These are phyloP conservation scores for Virgularia gustaviana DNA, from an alignment of 92 coral and sea anemone species.

Conservation along the genomic window DNA sequence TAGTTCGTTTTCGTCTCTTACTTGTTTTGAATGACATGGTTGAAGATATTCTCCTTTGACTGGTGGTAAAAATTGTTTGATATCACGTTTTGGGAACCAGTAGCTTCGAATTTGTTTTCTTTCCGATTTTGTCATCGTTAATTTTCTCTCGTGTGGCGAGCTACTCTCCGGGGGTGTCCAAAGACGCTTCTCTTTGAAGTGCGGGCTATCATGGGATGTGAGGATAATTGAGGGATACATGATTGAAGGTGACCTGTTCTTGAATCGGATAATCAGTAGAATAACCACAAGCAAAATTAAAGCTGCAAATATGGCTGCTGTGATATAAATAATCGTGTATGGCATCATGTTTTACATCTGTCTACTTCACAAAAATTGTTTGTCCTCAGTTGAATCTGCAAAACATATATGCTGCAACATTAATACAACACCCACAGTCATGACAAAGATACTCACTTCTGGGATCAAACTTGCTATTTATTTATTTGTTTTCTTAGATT, in stretches of 20 bases:
- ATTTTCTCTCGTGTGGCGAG: no score
- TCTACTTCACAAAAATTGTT: no score
- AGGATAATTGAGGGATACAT: constrained; percentile 35
- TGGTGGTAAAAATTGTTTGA: constrained; percentile 18
- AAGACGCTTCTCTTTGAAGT: constrained; percentile 30
- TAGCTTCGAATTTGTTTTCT: constrained; percentile 13
- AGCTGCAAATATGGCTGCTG: constrained; percentile 1
- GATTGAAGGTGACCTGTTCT: no score
- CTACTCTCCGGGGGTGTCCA: constrained; percentile 18
- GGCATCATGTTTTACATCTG: no score
- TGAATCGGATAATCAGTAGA: constrained; percentile 20
- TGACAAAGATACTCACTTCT: no score
- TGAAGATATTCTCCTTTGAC: constrained; percentile 28
- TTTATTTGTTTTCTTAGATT: no score
- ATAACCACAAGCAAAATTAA: neutral
- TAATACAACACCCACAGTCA: no score
- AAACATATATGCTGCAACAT: no score
- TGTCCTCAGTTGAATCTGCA: no score
- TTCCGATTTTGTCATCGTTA: no score
- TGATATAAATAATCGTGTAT: constrained; percentile 1
- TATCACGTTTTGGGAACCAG: constrained; percentile 38
- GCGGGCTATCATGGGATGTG: constrained; percentile 27
- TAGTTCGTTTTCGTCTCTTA: neutral
- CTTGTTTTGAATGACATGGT: constrained; percentile 14
- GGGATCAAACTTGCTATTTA: no score